phyloP scores from a whole-genome alignment of 1,140 invertebrate species.

The Akabosia matsudoensis region DNA sequence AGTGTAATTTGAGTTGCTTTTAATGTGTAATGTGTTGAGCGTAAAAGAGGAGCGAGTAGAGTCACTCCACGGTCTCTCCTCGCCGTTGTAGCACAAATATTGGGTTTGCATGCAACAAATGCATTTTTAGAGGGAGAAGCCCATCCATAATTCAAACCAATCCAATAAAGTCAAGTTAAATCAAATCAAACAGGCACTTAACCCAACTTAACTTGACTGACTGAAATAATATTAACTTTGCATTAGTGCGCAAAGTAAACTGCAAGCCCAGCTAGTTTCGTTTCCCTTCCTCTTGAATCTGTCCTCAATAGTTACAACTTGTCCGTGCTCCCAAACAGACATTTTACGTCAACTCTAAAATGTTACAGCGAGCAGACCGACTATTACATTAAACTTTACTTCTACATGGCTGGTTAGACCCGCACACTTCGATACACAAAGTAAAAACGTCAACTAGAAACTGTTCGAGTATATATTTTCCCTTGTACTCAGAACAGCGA shows the following conservation, averaged over 20 bases:
- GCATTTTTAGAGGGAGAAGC: not conserved
- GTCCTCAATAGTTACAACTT: not conserved
- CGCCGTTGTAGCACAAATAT: not conserved
- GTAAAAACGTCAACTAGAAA: not conserved
- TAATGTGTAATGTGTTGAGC: not conserved
- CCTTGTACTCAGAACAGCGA: not conserved
- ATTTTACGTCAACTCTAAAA: not conserved
- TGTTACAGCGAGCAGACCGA: not conserved
- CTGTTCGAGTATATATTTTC: constrained; percentile 1
- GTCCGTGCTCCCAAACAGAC: not conserved
- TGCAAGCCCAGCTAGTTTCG: not conserved
- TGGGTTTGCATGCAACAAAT: not conserved
- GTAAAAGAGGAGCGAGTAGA: too few species aligned
- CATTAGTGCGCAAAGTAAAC: constrained; percentile 1
- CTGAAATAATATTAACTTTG: constrained; percentile 25
- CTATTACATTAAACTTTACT: not conserved
- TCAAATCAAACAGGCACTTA: constrained; percentile 22
- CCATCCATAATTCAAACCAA: constrained; percentile 18
- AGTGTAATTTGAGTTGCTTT: not conserved
- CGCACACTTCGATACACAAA: not conserved
- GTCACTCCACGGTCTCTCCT: too few species aligned
- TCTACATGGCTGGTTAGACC: not conserved
- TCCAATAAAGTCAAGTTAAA: constrained; percentile 23
- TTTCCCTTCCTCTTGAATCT: not conserved
- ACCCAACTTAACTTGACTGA: constrained; percentile 18